Evolutionary conservation across 2,113 vertebrate species (phyloP), one percentile per base, ranked within the genome.

Genomic region (Microtus ochrogaster): DNA sequence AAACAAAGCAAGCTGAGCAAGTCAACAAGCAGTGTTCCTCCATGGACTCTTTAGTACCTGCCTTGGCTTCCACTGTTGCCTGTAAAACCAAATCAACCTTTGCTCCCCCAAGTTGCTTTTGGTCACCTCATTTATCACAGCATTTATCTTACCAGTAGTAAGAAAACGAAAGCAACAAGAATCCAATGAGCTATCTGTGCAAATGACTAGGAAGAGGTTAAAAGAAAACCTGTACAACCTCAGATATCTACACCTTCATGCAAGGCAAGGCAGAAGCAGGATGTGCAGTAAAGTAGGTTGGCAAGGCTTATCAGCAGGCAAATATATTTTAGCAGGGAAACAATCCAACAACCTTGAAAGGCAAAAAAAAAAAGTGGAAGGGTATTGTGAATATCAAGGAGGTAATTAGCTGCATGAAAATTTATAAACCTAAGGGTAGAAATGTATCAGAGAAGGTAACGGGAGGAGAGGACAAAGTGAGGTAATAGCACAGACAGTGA

Each of bases 251-350:
- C 2, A 84, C 41, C 13, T 49, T 41, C 55, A 1, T 12, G 33
- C 24, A n/a, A 94, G 47, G 12, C 9, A 16, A 70, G 91, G 76
- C 36, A 91, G 76, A 88, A 89, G 58, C 26, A 47, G 47, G 47
- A 47, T 47, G 47, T 47, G 47, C 47, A 21, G 73, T 6, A 70
- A 61, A 44, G 3, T 7, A 24, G 28, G 10, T 49, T 3, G 52
- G 14, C 33, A 92, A 78, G n/a, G 72, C 30, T 61, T 77, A 14
- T 3, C 55, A 84, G 36, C 17, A 97, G 55, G 79, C 24, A 44
- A 65, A 41, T n/a, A 3, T 33, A 68, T 77, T 92, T 96, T 65
- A 90, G 63, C 90, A 90, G 70, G 36, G 78, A 26, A 86, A 16
- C 47, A 36, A 36, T 30, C 39, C 82, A 24, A 72, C 66, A 70